Evolutionary conservation across 2,888 invertebrate genomes (phyloP), one percentile per base, ranked within the genome.

Genomic region (Dryobota labecula): DNA sequence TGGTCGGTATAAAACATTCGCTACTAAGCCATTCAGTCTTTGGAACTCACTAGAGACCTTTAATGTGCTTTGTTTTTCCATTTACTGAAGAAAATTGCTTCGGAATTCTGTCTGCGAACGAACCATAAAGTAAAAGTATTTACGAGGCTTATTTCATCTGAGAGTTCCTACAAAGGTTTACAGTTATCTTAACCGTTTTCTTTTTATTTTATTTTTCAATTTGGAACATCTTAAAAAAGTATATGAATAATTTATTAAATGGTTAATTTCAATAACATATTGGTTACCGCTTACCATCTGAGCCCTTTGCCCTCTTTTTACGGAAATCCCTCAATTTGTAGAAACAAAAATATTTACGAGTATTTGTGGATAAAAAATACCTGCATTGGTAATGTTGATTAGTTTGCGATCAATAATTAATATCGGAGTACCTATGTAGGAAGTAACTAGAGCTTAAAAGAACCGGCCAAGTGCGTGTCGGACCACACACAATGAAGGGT

Each of bases 1-100:
- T 69, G 65, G 54, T 41, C 20, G 49, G 18, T 72, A 65, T 67
- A 58, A 57, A 70, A 67, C 67, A 64, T 70, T 69, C 24, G 47
- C 53, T 49, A 20, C 67, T 65, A 57, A 80, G 72, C 68, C 67
- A 73, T 80, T 71, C 54, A 71, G 68, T 78, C 68, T 63, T 82
- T 79, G 66, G 73, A 57, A 58, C 62, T 65, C 65, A 38, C 73
- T 20, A 58, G 65, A 73, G 73, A 78, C 68, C 73, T 78, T 63
- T 69, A 78, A 78, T 69, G 73, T 63, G 58, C 78, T 73, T 82
- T 78, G 73, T 82, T 80, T 78, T 78, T 58, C 54, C 54, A 78
- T 82, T 73, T 47, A 73, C 41, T n/a, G 33, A 78, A 72, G 65
- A 62, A 68, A 69, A 82, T 69, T 41, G 68, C 49, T 20, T 43